Evolutionary conservation across 2,113 vertebrate genomes (phyloP).

Genomic region (Aramus guarauna): DNA sequence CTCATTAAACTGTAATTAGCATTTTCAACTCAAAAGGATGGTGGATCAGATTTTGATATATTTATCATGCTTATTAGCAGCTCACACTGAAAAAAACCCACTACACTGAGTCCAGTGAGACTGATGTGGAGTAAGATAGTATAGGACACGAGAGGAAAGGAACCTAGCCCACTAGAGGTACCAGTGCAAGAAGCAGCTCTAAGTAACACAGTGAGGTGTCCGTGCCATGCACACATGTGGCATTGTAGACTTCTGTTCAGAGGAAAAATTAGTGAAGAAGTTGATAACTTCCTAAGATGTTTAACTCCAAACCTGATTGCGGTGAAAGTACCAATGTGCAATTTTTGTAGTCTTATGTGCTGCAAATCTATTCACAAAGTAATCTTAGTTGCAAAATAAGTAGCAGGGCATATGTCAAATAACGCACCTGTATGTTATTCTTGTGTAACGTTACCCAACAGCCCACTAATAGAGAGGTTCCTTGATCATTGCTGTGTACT

Average conservation of each 20-base stretch:
- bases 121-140: background rate
- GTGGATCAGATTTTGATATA: background rate
- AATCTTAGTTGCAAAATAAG: background rate
- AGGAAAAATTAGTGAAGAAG: background rate
- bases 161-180: background rate
- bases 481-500: background rate
- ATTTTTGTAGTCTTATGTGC: fast-evolving
- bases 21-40: background rate
- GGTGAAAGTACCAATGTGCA: background rate
- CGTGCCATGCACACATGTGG: background rate
- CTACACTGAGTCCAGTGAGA: background rate
- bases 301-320: background rate
- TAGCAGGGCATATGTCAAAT: background rate
- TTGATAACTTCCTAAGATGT: background rate
- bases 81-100: background rate
- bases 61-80: background rate
- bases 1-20: background rate
- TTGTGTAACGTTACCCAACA: background rate
- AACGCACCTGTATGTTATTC: background rate
- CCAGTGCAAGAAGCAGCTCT: background rate
- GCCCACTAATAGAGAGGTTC: background rate
- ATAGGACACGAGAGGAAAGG: background rate
- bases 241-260: background rate
- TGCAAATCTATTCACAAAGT: background rate
- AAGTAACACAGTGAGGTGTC: background rate